Conservation (phyloP, 2,797 vertebrate species). For the Chaenodraco wilsoni region DNA sequence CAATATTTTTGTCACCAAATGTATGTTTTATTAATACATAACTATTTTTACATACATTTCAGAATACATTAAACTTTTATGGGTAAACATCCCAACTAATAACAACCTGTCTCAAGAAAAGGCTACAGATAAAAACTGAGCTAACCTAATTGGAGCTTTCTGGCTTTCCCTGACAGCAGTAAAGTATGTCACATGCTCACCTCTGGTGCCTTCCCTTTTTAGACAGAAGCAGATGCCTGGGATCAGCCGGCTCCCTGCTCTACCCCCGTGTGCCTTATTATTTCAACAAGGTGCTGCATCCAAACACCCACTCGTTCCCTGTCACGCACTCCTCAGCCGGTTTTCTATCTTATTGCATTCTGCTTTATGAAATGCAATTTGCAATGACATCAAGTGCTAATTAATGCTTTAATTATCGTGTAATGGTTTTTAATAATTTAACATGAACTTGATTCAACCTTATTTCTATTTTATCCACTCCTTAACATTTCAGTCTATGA, state of each 20-base stretch:
- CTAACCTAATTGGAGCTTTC: not conserved
- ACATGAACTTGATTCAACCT: not conserved
- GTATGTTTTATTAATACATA: too few relatives aligned
- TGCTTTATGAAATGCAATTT: conserved; percentile 11
- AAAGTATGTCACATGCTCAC: conserved; percentile 20
- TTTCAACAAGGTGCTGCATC: conserved; percentile 9
- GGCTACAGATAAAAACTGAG: conserved; percentile 17
- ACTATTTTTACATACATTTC: too few relatives aligned
- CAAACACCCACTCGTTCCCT: conserved; percentile 13
- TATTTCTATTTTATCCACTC: conserved; percentile 16
- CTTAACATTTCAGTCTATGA: not conserved
- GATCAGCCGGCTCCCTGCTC: conserved; percentile 14
- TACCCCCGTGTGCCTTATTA: conserved; percentile 20
- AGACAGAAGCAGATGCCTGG: conserved; percentile 27
- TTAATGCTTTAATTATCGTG: not conserved
- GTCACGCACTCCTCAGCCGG: not conserved
- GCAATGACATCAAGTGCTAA: not conserved
- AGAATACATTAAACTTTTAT: not conserved
- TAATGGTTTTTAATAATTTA: conserved; percentile 17
- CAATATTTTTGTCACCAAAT: not conserved
- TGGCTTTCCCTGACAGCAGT: conserved; percentile 25
- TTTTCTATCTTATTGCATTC: conserved; percentile 21
- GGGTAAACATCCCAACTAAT: not conserved
- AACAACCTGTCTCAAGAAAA: not conserved
- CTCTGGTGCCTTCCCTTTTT: conserved; percentile 29